Base-by-base conservation (phyloP, 2,797 vertebrate genomes). In the Pelodytes ibericus region DNA sequence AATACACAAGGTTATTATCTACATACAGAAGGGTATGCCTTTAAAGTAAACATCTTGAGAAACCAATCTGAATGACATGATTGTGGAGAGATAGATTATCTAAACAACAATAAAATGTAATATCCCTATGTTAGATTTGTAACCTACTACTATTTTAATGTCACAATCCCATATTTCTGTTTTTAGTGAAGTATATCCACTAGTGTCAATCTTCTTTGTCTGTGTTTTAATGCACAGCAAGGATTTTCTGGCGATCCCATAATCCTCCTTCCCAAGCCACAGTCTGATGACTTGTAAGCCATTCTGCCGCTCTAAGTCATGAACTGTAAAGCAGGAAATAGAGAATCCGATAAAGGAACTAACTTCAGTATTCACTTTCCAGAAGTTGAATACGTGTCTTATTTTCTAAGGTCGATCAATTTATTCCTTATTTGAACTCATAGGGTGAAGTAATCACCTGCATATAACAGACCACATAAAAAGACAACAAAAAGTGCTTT, bases 381-480 rank as follows among this genome's bases (percentile, higher is more conserved):
- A 24, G 22, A 22, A 53, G 49, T 6, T 53, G 49, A 53, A 53
- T 22, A 7, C 49, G 20, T 2, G 41, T 44, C 41, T 44, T 44
- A 8, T 44, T 64, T 39, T 64, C 33, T 25, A 63, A 36, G 33
- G 31, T 25, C 33, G 9, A n/a, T 25, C 33, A 24, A 13, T 64
- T 15, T 64, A 41, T 64, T 41, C 16, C 3, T 39, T 66, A n/a
- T 11, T 66, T 66, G 25, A 27, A 10, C 25, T 67, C 11, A 18
- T 29, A 7, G 6, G 39, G 41, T 44, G 26, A 67, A 41, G 47
- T 22, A 51, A 20, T 49, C 25, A 67, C 26, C 44, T 27, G 44
- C 31, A 6, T 49, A 53, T 30, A 67, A 67, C 30, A 51, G 64
- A 67, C 25, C 16, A 51, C 51, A 66, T 22, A 66, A 27, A 47